phyloP scores from a whole-genome alignment of 2,797 vertebrate species.

The Phoebastria nigripes region DNA sequence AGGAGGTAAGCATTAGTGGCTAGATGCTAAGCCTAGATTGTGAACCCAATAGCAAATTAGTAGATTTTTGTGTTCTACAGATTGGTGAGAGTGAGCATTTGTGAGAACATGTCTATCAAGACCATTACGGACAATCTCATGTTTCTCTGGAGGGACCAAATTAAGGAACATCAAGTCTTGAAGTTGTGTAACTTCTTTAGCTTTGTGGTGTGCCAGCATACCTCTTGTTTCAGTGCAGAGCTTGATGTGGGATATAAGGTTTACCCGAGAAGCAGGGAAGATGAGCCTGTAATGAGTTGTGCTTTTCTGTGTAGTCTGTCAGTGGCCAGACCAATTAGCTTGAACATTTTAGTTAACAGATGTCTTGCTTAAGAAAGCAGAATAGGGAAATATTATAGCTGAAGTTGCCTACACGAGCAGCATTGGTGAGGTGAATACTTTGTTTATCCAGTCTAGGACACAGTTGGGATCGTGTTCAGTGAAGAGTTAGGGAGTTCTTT shows the following conservation, averaged over 20 bases:
- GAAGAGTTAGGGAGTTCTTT: not conserved
- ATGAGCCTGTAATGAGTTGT: not conserved
- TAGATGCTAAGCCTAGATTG: not conserved
- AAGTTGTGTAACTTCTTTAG: not conserved
- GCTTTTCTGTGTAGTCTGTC: not conserved
- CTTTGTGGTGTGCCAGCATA: not conserved
- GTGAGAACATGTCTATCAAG: rapidly evolving
- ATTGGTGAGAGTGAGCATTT: not conserved
- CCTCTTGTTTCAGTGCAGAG: not conserved
- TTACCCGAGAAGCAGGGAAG: not conserved
- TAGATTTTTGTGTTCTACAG: not conserved
- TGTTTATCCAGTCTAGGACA: not conserved
- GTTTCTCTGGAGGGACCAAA: not conserved
- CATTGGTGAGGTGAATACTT: not conserved
- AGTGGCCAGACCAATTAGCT: not conserved
- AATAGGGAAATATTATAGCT: not conserved
- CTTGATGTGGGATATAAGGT: not conserved
- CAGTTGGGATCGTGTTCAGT: not conserved
- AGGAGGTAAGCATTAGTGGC: too few species aligned
- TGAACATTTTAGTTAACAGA: not conserved
- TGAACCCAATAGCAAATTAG: not conserved
- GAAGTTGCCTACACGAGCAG: not conserved
- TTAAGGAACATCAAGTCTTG: not conserved
- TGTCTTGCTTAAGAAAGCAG: not conserved
- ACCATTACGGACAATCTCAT: rapidly evolving